Percentiles rank a stretch among this genome's conserved stretches.
Conservation (phyloP, 2,888 invertebrate species). For the Proisotoma minuta region DNA sequence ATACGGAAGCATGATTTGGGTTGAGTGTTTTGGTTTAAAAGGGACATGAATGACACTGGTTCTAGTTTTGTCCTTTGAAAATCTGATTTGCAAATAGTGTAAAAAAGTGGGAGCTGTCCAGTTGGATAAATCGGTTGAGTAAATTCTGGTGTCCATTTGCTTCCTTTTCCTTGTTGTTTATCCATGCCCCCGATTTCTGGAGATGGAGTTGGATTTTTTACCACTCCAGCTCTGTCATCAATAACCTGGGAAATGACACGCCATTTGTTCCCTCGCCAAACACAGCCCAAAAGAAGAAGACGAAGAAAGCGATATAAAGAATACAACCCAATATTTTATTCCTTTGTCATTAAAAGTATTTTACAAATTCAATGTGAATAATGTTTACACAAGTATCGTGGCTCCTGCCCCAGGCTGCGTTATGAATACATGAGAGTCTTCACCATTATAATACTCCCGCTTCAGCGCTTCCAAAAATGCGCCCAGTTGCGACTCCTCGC, state of each 20-base stretch:
- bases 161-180: slow-evolving; percentile 1
- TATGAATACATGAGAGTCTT: slow-evolving; percentile 63
- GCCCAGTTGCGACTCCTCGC: slow-evolving; percentile 62
- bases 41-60: no score
- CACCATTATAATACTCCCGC: slow-evolving; percentile 62
- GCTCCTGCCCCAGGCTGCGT: slow-evolving; percentile 57
- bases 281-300: background rate
- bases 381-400: slow-evolving; percentile 46
- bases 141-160: no score
- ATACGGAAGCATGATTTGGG: no score
- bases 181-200: background rate
- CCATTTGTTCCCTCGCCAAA: background rate
- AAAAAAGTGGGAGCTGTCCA: no score
- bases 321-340: background rate
- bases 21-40: no score
- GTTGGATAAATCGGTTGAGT: no score
- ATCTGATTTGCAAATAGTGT: background rate
- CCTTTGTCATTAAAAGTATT: background rate
- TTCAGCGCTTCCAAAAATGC: slow-evolving; percentile 66
- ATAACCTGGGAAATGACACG: background rate
- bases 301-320: background rate
- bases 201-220: no score
- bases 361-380: background rate
- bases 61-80: no score
- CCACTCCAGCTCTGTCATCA: background rate